Evolutionary conservation across 1,140 invertebrate genomes (phyloP), one percentile per base, ranked within the genome.

Genomic region (Leptinotarsa texana): DNA sequence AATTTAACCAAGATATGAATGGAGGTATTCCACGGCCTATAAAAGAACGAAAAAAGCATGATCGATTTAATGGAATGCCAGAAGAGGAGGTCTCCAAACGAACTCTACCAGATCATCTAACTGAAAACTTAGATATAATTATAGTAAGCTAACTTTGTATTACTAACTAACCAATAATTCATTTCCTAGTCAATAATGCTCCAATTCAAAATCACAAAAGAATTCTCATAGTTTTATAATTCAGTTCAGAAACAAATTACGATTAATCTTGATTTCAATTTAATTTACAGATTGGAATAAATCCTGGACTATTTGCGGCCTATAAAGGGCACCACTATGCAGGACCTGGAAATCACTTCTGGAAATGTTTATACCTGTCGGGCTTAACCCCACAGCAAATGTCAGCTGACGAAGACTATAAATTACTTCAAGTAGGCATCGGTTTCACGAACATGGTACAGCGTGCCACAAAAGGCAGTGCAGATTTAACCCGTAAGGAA

Each of bases 311-410:
- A 78, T 97, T 97, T 88, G 96, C 97, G 72, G 97, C 97, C 69
- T 98, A 97, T 87, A 97, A 98, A 87, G 96, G 97, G 11, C 97
- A 98, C 87, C 97, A 99, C 86, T 99, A 99, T 88, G 97, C 97
- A 65, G 97, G 97, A 69, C 97, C 96, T 72, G 97, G 97, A 48
- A 99, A 99, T 88, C 97, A 99, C 88, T 98, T 99, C 87, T 99
- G 97, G 97, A 98, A 98, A 89, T 99, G 97, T 87, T 87, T 99
- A 73, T 97, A 96, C 87, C 87, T 98, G 69, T 96, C 96, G 69
- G 96, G 96, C 13, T 89, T 99, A 47, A 98, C 97, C 17, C 92
- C 95, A 57, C 96, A 98, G 84, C 96, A 96, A 82, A 93, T 98
- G 91, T 97, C 93, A 81, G 96, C 96, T 3, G 95, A 98, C 83